Conservation (phyloP, 2,113 vertebrate species). For the Triplophysa rosa region DNA sequence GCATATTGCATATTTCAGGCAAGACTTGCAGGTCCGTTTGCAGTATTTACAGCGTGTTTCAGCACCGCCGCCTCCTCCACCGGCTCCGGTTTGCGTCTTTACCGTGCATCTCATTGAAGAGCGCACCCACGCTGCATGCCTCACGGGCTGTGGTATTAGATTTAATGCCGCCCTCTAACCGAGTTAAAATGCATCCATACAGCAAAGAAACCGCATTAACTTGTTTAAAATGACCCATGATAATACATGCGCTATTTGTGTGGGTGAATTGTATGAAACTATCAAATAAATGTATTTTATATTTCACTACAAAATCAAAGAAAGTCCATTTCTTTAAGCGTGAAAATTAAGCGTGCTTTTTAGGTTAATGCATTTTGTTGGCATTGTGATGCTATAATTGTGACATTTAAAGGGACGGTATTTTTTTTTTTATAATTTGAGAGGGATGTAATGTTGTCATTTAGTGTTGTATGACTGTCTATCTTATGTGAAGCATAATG, state of each 20-base stretch:
- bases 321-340: no score
- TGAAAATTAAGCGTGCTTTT: no score
- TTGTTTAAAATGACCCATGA: conserved; percentile 8
- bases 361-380: no score
- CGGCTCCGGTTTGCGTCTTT: conserved; percentile 18
- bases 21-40: conserved; percentile 26
- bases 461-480: no score
- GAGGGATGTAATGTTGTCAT: no score
- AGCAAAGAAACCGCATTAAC: conserved; percentile 14
- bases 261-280: no score
- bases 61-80: conserved; percentile 1
- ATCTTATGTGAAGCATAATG: no score
- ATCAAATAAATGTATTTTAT: no score
- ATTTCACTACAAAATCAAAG: no score
- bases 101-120: conserved; percentile 12
- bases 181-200: conserved; percentile 16
- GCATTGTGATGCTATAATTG: no score
- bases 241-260: neutral
- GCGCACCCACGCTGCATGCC: conserved; percentile 5
- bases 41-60: conserved; percentile 43
- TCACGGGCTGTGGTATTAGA: neutral
- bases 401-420: no score
- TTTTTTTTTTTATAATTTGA: no score
- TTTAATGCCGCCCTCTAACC: neutral
- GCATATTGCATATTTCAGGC: conserved; percentile 52